Conservation (phyloP, 2,888 invertebrate species). For the Campoplex nolae region DNA sequence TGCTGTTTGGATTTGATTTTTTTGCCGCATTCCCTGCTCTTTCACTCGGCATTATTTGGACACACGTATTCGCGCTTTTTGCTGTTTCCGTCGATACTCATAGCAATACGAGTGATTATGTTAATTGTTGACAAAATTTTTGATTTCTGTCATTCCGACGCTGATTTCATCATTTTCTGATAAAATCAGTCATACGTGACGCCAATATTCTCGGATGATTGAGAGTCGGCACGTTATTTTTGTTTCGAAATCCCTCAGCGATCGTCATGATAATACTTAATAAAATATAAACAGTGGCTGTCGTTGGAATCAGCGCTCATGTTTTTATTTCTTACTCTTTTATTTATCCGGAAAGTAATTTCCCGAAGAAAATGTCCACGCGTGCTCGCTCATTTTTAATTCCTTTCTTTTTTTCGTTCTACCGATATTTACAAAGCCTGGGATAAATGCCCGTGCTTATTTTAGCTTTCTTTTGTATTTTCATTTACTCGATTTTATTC, state of each 20-base stretch:
- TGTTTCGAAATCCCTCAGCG: slow-evolving; percentile 44
- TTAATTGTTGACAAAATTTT: neutral
- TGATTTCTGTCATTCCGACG: slow-evolving; percentile 20
- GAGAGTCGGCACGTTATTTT: slow-evolving; percentile 22
- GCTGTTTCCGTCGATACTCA: slow-evolving; percentile 7
- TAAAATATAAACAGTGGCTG: slow-evolving; percentile 77
- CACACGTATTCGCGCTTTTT: neutral
- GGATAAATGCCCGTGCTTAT: slow-evolving; percentile 35
- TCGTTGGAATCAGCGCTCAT: slow-evolving; percentile 68
- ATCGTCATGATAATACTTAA: slow-evolving; percentile 70
- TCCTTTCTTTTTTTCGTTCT: slow-evolving; percentile 52
- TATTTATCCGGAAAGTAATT: neutral
- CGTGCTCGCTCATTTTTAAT: slow-evolving; percentile 30
- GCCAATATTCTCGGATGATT: slow-evolving; percentile 25
- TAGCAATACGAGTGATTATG: slow-evolving; percentile 9
- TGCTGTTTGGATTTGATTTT: slow-evolving; percentile 25
- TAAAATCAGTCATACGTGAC: neutral
- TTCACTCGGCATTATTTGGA: slow-evolving; percentile 1
- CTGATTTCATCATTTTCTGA: neutral
- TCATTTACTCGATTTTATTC: slow-evolving; percentile 46
- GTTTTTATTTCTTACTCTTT: slow-evolving; percentile 53
- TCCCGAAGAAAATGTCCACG: slow-evolving; percentile 10
- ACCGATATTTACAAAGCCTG: slow-evolving; percentile 77
- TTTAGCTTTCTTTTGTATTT: slow-evolving; percentile 40
- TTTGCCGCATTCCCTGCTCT: neutral